A percentile compares a stretch with the other conserved stretches of the same genome.
phyloP scores from a whole-genome alignment of 2,113 vertebrate species.

The Clarias batrachus region DNA sequence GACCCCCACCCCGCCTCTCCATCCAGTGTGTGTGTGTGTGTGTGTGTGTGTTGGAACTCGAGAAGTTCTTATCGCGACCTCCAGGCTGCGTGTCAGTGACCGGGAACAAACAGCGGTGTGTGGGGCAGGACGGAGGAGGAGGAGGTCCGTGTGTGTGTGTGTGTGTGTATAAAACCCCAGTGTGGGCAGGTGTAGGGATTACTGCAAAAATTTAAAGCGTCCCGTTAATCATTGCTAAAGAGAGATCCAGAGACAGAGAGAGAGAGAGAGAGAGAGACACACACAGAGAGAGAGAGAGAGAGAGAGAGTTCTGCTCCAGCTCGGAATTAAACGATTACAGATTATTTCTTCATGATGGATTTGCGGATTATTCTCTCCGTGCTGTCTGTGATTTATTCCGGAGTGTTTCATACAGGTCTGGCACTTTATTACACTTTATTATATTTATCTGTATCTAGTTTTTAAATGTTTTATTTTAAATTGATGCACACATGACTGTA shows the following conservation, averaged over 20 bases:
- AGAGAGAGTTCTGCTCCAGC: too few relatives aligned
- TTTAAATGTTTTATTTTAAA: not conserved
- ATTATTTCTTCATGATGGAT: conserved; percentile 75
- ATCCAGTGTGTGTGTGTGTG: too few relatives aligned
- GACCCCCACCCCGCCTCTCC: too few relatives aligned
- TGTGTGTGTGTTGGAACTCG: conserved; percentile 64
- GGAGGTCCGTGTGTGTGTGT: conserved; percentile 22
- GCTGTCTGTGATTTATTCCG: conserved; percentile 72
- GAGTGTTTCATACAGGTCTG: conserved; percentile 67
- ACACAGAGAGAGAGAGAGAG: too few relatives aligned
- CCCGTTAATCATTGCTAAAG: not conserved
- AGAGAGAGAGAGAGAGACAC: too few relatives aligned
- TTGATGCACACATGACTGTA: too few relatives aligned
- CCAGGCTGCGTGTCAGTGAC: conserved; percentile 82
- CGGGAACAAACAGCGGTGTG: conserved; percentile 83
- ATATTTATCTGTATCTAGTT: not conserved
- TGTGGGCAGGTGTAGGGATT: conserved; percentile 56
- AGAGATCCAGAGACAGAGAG: too few relatives aligned
- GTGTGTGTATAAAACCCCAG: conserved; percentile 64
- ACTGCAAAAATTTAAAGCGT: not conserved
- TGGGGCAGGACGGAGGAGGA: conserved; percentile 65
- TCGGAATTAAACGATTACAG: conserved; percentile 1
- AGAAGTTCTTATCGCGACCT: conserved; percentile 76
- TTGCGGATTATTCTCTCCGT: conserved; percentile 74
- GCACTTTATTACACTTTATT: not conserved